These are phyloP conservation scores for Sebastes wilsoni DNA, from an alignment of 2,797 vertebrate genomes.

Conservation along the genomic window DNA sequence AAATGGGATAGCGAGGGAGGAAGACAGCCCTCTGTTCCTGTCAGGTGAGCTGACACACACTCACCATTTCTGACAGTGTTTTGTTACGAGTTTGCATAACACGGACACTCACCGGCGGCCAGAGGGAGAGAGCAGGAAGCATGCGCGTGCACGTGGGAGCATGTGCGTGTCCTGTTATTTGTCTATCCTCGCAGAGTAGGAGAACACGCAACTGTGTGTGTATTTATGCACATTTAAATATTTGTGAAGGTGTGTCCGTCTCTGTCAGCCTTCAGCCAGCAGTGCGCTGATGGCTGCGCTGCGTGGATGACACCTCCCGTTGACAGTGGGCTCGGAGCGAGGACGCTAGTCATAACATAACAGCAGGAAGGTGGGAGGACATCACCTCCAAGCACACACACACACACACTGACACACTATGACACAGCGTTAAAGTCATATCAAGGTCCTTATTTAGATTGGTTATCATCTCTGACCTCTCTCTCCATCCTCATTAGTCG, in stretches of 20 bases:
- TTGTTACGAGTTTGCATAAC: constrained; percentile 57
- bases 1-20: constrained; percentile 34
- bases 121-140: constrained; percentile 32
- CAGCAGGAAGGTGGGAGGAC: constrained; percentile 79
- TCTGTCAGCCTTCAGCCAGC: constrained; percentile 54
- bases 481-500: constrained; percentile 77
- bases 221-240: not conserved
- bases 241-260: constrained; percentile 34
- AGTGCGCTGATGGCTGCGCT: constrained; percentile 62
- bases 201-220: constrained; percentile 11
- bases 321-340: constrained; percentile 71
- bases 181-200: constrained; percentile 21
- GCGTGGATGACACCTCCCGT: constrained; percentile 71
- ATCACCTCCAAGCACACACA: constrained; percentile 67
- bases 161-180: constrained; percentile 4
- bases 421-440: constrained; percentile 79
- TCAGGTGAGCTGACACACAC: constrained; percentile 68
- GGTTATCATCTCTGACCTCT: constrained; percentile 79
- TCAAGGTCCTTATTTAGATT: constrained; percentile 81
- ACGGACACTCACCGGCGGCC: constrained; percentile 37
- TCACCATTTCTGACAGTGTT: constrained; percentile 60
- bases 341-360: constrained; percentile 79
- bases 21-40: constrained; percentile 55
- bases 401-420: constrained; percentile 55
- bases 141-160: not conserved